These are phyloP conservation scores for Garrulus glandarius DNA, from an alignment of 2,797 vertebrate species.

Conservation along the genomic window DNA sequence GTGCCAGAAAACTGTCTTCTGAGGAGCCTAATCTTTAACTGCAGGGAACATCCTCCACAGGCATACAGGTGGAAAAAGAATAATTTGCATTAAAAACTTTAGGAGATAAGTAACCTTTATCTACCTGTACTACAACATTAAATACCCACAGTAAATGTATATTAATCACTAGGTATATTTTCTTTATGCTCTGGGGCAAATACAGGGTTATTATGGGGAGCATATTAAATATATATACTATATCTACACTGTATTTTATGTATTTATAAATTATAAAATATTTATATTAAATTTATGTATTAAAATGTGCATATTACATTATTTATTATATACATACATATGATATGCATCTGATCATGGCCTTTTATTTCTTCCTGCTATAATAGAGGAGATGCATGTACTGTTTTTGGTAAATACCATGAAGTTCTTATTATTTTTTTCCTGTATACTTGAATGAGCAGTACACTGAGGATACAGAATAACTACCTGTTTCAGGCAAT, in stretches of 20 bases:
- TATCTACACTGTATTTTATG: too few species aligned
- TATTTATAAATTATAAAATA: background rate
- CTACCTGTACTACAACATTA: fast-evolving
- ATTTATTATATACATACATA: background rate
- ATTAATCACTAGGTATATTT: background rate
- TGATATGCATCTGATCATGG: background rate
- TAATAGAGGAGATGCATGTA: background rate
- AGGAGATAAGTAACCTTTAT: background rate
- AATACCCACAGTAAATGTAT: background rate
- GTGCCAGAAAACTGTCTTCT: background rate
- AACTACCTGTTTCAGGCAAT: background rate
- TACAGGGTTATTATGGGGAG: fast-evolving
- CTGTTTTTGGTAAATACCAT: background rate
- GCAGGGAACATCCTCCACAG: background rate
- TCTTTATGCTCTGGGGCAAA: background rate
- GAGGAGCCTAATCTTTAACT: background rate
- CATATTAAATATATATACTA: background rate
- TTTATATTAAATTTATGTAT: background rate
- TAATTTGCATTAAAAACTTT: background rate
- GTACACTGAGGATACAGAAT: background rate
- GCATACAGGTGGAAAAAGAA: background rate
- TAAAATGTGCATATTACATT: background rate
- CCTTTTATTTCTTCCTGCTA: background rate
- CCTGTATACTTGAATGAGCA: background rate
- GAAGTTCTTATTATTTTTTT: background rate